Evolutionary conservation across 2,113 vertebrate species (phyloP), one percentile per base, ranked within the genome.

Genomic region (Megaptera novaeangliae): DNA sequence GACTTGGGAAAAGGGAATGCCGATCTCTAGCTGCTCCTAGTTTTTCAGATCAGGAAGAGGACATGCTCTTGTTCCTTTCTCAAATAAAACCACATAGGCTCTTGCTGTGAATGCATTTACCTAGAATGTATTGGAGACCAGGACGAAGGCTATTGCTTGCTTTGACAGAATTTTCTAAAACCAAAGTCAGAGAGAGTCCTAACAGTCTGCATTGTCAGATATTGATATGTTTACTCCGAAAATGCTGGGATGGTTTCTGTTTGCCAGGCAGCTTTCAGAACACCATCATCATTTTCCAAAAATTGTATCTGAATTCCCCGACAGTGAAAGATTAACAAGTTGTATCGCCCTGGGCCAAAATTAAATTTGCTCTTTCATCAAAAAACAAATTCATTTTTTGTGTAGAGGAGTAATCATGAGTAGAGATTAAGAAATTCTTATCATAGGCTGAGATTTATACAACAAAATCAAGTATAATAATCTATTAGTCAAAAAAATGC

Each of bases 281-380:
- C 10, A 72, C 36, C 39, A 52, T 75, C 57, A 97, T 84, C 31
- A 71, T 64, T 87, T 95, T 88, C 39, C 46, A 52, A 82, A 85
- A 96, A 86, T 41, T 75, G 2, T 75, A 66, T 49, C 34, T 95
- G 83, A 90, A 84, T 81, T 94, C 17, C 61, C 77, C 93, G 66
- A 97, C 29, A 95, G 23, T 81, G 52, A 97, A 78, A 7, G 6
- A 95, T 75, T 93, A 96, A 13, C n/a, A 94, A 96, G 3, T 77
- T 57, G 25, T 80, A 69, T 74, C 8, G 4, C 25, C 18, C 36
- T 71, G 8, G 44, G 57, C 34, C 29, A 83, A 95, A 96, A 96
- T 89, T 90, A 94, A 96, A 52, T 64, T 63, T 88, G 57, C 4
- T 39, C 8, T 91, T 89, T 86, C 14, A 31, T 81, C 27, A 72